These are phyloP conservation scores for Ectemnius continuus DNA, from an alignment of 2,888 invertebrate genomes.

Conservation along the genomic window DNA sequence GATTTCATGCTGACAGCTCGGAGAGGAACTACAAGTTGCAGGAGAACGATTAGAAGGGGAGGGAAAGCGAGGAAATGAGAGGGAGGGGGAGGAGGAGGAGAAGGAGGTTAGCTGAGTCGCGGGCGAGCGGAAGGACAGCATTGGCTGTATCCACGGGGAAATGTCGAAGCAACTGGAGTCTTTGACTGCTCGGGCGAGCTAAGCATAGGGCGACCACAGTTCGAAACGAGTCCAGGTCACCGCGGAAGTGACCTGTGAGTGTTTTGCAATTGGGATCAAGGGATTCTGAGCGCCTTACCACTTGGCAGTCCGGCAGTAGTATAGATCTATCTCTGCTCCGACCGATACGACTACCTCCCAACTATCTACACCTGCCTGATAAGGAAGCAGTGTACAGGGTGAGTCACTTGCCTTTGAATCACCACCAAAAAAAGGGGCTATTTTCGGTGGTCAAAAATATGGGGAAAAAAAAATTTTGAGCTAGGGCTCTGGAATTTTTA, in stretches of 20 bases:
- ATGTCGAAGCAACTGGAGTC: conserved; percentile 34
- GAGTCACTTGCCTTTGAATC: no score
- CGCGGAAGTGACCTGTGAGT: conserved; percentile 23
- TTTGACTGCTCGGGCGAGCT: conserved; percentile 56
- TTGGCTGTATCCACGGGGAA: conserved; percentile 22
- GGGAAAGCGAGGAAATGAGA: conserved; percentile 14
- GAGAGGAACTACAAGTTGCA: conserved; percentile 41
- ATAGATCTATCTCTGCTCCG: no score
- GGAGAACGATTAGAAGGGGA: conserved; percentile 34
- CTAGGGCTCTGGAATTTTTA: no score
- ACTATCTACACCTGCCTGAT: no score
- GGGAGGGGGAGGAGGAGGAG: no score
- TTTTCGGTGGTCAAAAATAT: no score
- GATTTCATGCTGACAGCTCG: conserved; percentile 43
- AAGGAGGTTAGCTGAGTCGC: no score
- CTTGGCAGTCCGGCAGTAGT: no score
- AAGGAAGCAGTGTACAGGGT: no score
- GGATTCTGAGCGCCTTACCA: not conserved
- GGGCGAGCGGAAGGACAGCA: not conserved
- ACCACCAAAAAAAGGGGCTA: no score
- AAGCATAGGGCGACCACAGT: conserved; percentile 42
- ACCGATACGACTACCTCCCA: no score
- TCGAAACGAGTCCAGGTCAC: conserved; percentile 28
- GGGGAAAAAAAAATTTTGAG: no score
- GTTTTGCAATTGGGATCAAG: conserved; percentile 14